Percentiles rank a stretch among this genome's conserved stretches.
These are phyloP conservation scores for Caranx melampygus DNA, from an alignment of 2,113 vertebrate genomes.

Conservation along the genomic window DNA sequence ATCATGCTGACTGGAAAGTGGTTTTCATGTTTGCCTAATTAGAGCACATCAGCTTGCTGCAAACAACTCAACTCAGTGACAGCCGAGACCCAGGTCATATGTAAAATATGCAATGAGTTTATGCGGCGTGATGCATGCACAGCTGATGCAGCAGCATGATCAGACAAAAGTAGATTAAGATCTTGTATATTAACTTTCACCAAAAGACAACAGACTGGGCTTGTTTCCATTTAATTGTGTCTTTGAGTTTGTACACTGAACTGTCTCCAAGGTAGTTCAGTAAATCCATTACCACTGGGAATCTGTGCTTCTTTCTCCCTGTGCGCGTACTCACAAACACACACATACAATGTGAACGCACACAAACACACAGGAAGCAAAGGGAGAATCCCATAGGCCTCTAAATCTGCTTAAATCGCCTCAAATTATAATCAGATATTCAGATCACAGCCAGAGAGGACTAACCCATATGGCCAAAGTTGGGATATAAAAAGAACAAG, in stretches of 20 bases:
- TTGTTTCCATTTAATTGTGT: constrained; percentile 45
- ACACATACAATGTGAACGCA: neutral
- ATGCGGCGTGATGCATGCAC: neutral
- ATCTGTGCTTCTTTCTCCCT: constrained; percentile 21
- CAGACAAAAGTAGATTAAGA: constrained; percentile 33
- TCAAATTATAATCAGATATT: constrained; percentile 81
- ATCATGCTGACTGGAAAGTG: constrained; percentile 66
- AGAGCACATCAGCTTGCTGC: constrained; percentile 56
- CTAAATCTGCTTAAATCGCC: constrained; percentile 78
- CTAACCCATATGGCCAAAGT: constrained; percentile 67
- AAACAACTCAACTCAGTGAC: constrained; percentile 51
- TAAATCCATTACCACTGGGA: constrained; percentile 49
- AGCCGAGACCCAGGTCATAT: constrained; percentile 20
- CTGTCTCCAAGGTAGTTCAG: constrained; percentile 42
- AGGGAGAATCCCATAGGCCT: constrained; percentile 72
- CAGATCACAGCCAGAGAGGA: constrained; percentile 70
- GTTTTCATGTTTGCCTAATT: constrained; percentile 70
- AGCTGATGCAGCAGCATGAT: constrained; percentile 29
- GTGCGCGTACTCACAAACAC: neutral
- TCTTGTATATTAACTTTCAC: constrained; percentile 24
- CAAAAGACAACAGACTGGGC: constrained; percentile 2
- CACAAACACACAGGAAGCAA: constrained; percentile 49
- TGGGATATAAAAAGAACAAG: constrained; percentile 73
- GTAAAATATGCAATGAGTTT: neutral
- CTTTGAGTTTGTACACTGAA: constrained; percentile 46